Base-by-base conservation (phyloP, 1,140 invertebrate genomes). In the Drosophila chauvacae region DNA sequence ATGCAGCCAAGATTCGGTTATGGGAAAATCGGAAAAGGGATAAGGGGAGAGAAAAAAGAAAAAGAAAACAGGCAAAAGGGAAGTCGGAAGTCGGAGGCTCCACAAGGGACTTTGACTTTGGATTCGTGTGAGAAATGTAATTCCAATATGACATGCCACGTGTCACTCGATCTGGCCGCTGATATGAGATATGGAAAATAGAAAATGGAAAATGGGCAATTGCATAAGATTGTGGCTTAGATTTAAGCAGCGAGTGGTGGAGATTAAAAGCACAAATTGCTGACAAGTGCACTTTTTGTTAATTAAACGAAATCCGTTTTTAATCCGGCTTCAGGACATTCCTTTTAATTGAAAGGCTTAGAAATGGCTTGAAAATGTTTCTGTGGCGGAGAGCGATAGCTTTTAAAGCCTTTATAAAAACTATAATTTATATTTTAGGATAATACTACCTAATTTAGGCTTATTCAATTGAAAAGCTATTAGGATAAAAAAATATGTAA, bases 71-170 rank as follows among this genome's bases (percentile, higher is more conserved):
- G 16, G 16, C 4, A 30, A n/a, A 28, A n/a, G 61, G 4, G 0
- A 16, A 33, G 14, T 55, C 18, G 20, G 10, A 16, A 48, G 18
- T 30, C 11, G 41, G 37, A 20, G 64, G 26, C 33, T n/a, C 63
- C 42, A 50, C 13, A 45, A 41, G 69, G 65, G 44, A 57, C 45
- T 71, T 72, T 72, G 66, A 71, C 66, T 71, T 59, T 71, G 66
- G 66, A 33, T 72, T 73, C 68, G 70, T 73, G 70, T 73, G 70
- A 72, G 70, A 72, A 71, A 73, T 72, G 66, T 73, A 73, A 73
- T 73, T 73, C 39, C 70, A 72, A 73, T 73, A 72, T 73, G 70
- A 73, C 70, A 73, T 73, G 70, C 68, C 70, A 73, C 68, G 70
- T 73, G 70, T 73, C 68, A 72, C 55, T 39, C 56, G 70, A 73